Percentiles rank a stretch among this genome's conserved stretches.
Conservation (phyloP, 2,888 invertebrate genomes). For the Diaperis boleti region DNA sequence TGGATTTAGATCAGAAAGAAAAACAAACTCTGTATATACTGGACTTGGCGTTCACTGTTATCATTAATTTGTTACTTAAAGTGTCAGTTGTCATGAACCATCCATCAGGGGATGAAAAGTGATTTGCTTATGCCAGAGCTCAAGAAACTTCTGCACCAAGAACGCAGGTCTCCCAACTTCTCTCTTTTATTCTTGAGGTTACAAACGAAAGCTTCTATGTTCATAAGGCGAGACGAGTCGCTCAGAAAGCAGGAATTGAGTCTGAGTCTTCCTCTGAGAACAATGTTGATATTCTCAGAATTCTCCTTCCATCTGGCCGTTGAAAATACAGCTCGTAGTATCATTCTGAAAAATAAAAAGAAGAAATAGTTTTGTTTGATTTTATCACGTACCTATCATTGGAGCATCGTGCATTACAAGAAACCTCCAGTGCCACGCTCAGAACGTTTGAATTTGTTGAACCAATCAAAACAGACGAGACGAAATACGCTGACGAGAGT, state of each 20-base stretch:
- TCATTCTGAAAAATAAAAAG: constrained; percentile 81
- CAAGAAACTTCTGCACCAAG: constrained; percentile 92
- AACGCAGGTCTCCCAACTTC: constrained; percentile 81
- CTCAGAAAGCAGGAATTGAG: constrained; percentile 73
- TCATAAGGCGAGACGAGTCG: constrained; percentile 74
- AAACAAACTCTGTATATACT: constrained; percentile 90
- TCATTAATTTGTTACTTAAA: constrained; percentile 79
- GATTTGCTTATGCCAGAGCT: constrained; percentile 87
- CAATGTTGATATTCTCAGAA: constrained; percentile 78
- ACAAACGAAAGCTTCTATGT: constrained; percentile 88
- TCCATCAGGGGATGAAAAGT: constrained; percentile 78
- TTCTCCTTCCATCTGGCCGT: constrained; percentile 91
- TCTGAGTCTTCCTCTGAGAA: constrained; percentile 61
- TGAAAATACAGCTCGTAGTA: constrained; percentile 87
- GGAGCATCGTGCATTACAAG: constrained; percentile 88
- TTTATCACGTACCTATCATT: constrained; percentile 85
- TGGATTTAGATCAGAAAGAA: constrained; percentile 90
- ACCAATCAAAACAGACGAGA: constrained; percentile 84
- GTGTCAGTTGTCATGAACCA: constrained; percentile 81
- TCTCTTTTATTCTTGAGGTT: constrained; percentile 84
- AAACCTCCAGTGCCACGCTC: constrained; percentile 85
- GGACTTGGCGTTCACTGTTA: constrained; percentile 88
- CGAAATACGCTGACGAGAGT: constrained; percentile 84
- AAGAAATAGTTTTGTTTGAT: constrained; percentile 85
- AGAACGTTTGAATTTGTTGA: constrained; percentile 80